Percentiles rank a stretch among this genome's conserved stretches.
Evolutionary conservation across 1,140 invertebrate genomes (phyloP).

Genomic region (Bombus polaris): DNA sequence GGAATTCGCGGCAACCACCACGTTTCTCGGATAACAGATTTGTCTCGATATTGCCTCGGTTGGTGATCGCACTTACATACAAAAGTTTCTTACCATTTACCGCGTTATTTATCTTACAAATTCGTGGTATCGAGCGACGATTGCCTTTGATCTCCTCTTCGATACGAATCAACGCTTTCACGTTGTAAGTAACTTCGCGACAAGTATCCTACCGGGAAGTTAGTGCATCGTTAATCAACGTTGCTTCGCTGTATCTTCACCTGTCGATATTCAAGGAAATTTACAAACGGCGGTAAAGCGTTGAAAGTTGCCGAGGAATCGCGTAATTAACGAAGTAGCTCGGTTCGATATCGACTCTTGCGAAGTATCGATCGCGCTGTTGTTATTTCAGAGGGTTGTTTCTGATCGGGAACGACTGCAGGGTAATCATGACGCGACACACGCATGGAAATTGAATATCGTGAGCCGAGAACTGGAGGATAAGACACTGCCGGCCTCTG

Average conservation of each 20-base stretch:
- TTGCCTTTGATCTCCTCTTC: not conserved
- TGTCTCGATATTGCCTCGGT: not conserved
- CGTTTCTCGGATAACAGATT: not conserved
- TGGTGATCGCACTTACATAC: not conserved
- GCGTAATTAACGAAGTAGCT: not conserved
- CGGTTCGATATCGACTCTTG: not conserved
- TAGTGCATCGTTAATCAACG: not conserved
- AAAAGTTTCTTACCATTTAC: not conserved
- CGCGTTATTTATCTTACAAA: not conserved
- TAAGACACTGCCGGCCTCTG: not conserved
- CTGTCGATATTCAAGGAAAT: not conserved
- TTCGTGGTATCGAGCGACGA: too few species aligned
- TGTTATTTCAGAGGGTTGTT: too few species aligned
- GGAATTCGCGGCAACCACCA: not conserved
- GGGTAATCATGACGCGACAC: too few species aligned
- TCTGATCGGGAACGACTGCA: too few species aligned
- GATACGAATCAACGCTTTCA: not conserved
- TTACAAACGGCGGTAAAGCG: not conserved
- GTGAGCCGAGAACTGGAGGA: not conserved
- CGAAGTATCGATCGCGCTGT: not conserved
- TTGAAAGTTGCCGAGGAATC: not conserved
- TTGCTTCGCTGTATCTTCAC: not conserved
- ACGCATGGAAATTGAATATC: slow-evolving; percentile 6
- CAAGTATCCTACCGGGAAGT: not conserved
- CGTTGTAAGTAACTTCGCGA: not conserved